Evolutionary conservation across 2,113 vertebrate genomes (phyloP), one percentile per base, ranked within the genome.

Genomic region (Danionella cerebrum): DNA sequence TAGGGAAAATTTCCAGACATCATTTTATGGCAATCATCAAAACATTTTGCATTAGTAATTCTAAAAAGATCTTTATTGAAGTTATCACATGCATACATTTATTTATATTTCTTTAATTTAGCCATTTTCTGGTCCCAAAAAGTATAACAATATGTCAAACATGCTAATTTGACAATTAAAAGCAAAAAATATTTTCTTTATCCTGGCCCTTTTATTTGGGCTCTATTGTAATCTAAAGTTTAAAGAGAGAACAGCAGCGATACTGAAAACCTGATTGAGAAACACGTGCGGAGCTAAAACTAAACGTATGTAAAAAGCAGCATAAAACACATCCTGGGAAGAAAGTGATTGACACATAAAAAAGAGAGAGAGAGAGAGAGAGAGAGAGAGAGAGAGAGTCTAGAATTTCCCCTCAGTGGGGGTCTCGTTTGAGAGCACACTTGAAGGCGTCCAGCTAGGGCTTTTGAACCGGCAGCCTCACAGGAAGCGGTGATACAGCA

Each of bases 221-320:
- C n/a, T n/a, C n/a, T n/a, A n/a, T n/a, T n/a, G n/a, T n/a, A n/a
- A n/a, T n/a, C n/a, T n/a, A n/a, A n/a, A n/a, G n/a, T n/a, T n/a
- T n/a, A n/a, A n/a, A n/a, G 67, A 19, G 52, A 47, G 63, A 5
- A 18, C 19, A 65, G 39, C 31, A 47, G 45, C 33, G 10, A 27
- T n/a, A 48, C 22, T 27, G 53, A 58, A 47, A 63, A 44, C 82
- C 81, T 87, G 85, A 87, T 83, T 83, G 83, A 86, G 82, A 84
- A 82, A 85, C 78, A 86, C 77, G 83, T 71, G 83, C 80, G 79
- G 80, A 86, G 77, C 83, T 87, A 84, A 86, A 84, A 87, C 87
- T 88, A 84, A 89, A 87, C 87, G 77, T 82, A 87, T 86, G 82
- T 85, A 85, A 85, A 84, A 71, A 84, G 79, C 77, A 79, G 69